Evolutionary conservation across 2,797 vertebrate species (phyloP), one percentile per base, ranked within the genome.

Genomic region (Lepus townsendii): DNA sequence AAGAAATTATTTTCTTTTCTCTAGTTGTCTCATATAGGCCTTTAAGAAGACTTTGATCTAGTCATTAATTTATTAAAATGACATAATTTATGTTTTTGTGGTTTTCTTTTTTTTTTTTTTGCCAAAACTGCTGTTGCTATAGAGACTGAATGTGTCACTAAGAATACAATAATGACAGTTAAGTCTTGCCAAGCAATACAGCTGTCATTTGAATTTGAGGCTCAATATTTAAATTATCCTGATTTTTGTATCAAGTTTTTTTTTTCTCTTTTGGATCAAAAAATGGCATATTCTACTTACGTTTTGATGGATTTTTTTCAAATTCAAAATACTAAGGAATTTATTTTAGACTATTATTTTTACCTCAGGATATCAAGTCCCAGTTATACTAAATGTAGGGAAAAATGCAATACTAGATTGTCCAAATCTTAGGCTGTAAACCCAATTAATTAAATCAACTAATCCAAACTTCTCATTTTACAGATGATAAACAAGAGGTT

Each of bases 341-440:
- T 88, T 78, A 84, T 88, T 92, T 73, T 71, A 88, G 20, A 93
- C 63, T 96, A 78, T 76, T 83, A 38, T 87, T 90, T 95, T 91
- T 84, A 3, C 57, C 22, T 78, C 72, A 80, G 26, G 50, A 69
- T 63, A 89, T 26, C 30, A 80, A 42, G 10, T 62, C 20, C 32
- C 73, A 68, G n/a, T 47, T 90, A 83, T 42, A 60, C 10, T 35
- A 63, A 92, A 83, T 30, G 76, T 11, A 82, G 8, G 42, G 63
- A 78, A 92, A 62, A 62, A 85, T 54, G 5, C 7, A 92, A 35
- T n/a, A 50, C 54, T 71, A 38, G 26, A 14, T 72, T 42, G 14
- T 69, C 50, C 54, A 72, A 62, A 83, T 77, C 13, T 72, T 84
- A 75, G 42, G 12, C 11, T 47, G 14, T 38, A 87, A 93, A 83